Evolutionary conservation across 1,140 invertebrate species (phyloP).

Genomic region (Carcinoscorpius rotundicauda): DNA sequence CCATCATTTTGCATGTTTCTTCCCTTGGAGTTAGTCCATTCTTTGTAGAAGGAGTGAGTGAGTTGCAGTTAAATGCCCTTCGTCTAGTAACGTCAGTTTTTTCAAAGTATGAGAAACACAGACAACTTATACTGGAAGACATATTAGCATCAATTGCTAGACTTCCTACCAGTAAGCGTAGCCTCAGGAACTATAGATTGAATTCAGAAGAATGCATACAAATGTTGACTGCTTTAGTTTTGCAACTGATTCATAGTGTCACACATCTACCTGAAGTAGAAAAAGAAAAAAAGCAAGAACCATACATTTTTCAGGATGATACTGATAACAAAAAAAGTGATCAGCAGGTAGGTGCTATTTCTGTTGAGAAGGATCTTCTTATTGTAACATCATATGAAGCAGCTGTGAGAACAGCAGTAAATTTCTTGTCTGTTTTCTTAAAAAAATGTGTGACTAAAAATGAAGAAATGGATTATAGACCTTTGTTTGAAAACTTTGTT

Average conservation of each 20-base stretch:
- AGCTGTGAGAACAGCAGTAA: conserved; percentile 78
- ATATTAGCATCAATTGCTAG: conserved; percentile 95
- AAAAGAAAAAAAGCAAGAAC: conserved; percentile 23
- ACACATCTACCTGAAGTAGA: conserved; percentile 63
- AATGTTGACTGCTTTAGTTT: conserved; percentile 94
- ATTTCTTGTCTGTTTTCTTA: conserved; percentile 90
- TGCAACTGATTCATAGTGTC: conserved; percentile 95
- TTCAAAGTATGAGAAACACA: conserved; percentile 87
- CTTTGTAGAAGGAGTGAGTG: conserved; percentile 96
- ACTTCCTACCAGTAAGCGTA: conserved; percentile 90
- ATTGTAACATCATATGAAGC: conserved; percentile 85
- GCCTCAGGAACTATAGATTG: conserved; percentile 51
- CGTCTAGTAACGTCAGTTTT: conserved; percentile 93
- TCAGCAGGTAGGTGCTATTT: conserved; percentile 52
- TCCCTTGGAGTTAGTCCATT: conserved; percentile 90
- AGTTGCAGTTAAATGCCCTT: conserved; percentile 88
- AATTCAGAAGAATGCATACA: conserved; percentile 82
- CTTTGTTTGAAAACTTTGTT: conserved; percentile 97
- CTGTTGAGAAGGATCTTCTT: conserved; percentile 68
- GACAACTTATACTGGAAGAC: conserved; percentile 85
- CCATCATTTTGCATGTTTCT: conserved; percentile 61
- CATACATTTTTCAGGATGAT: neutral
- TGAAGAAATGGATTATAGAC: conserved; percentile 94
- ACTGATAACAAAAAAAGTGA: conserved; percentile 41
- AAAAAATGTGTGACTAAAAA: conserved; percentile 85